Percentiles rank a stretch among this genome's conserved stretches.
Evolutionary conservation across 2,888 invertebrate species (phyloP).

Genomic region (Hemicrepidius hirtus): DNA sequence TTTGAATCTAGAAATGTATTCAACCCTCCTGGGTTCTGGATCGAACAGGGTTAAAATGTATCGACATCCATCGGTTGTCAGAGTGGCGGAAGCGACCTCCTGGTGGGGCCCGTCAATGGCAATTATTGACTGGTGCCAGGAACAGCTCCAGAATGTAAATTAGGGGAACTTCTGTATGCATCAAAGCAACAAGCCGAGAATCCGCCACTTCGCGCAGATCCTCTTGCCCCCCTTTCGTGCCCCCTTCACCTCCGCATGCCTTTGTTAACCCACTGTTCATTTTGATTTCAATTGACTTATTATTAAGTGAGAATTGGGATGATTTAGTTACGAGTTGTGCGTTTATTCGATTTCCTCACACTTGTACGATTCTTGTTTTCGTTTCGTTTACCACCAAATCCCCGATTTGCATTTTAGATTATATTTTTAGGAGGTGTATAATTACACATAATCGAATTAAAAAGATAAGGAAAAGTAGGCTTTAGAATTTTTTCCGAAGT

Average conservation of each 20-base stretch:
- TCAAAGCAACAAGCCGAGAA: conserved; percentile 67
- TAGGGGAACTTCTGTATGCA: conserved; percentile 65
- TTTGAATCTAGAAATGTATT: neutral
- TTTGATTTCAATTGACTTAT: conserved; percentile 65
- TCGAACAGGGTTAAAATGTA: conserved; percentile 49
- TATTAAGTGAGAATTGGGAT: conserved; percentile 60
- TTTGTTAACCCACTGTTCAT: conserved; percentile 60
- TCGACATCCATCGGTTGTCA: conserved; percentile 50
- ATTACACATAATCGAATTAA: too few relatives aligned
- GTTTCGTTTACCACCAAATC: neutral
- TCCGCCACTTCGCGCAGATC: conserved; percentile 58
- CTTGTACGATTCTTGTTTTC: conserved; percentile 17
- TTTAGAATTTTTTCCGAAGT: too few relatives aligned
- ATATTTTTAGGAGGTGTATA: too few relatives aligned
- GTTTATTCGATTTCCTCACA: conserved; percentile 23
- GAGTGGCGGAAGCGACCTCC: conserved; percentile 53
- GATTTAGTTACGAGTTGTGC: conserved; percentile 55
- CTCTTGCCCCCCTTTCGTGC: conserved; percentile 46
- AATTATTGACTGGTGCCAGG: conserved; percentile 67
- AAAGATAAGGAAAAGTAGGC: too few relatives aligned
- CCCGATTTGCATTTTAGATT: too few relatives aligned
- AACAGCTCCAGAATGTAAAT: conserved; percentile 66
- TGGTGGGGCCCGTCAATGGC: conserved; percentile 59
- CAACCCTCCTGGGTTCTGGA: neutral
- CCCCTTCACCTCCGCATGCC: conserved; percentile 29